phyloP scores from a whole-genome alignment of 2,113 vertebrate genomes.

The Arvicanthis niloticus region DNA sequence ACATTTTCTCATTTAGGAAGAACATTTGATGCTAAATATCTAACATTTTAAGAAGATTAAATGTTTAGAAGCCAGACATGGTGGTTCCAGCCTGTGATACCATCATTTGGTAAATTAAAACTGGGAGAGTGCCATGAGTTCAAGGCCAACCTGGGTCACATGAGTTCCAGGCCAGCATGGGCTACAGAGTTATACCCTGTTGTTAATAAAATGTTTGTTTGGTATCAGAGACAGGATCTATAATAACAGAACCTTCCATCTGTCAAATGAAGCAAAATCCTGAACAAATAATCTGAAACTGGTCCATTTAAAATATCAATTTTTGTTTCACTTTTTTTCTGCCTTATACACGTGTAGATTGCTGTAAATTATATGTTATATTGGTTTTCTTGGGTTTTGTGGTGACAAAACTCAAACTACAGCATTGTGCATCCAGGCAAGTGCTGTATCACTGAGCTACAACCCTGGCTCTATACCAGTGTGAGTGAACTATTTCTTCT shows the following conservation, averaged over 20 bases:
- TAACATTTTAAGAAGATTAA: background rate
- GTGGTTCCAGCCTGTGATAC: background rate
- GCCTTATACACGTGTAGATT: constrained; percentile 17
- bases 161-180: background rate
- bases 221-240: background rate
- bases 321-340: constrained; percentile 36
- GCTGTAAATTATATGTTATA: background rate
- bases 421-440: background rate
- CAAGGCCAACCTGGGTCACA: background rate
- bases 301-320: constrained; percentile 36
- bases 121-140: background rate
- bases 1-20: constrained; percentile 46
- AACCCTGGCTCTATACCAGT: background rate
- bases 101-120: background rate
- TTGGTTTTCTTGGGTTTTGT: background rate
- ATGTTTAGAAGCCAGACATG: background rate
- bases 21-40: constrained; percentile 48
- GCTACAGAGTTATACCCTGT: background rate
- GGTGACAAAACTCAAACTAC: background rate
- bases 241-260: constrained; percentile 32
- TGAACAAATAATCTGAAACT: constrained; percentile 63
- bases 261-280: background rate
- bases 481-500: constrained; percentile 52
- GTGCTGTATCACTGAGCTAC: background rate
- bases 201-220: background rate